These are phyloP conservation scores for Plebejus anna DNA, from an alignment of 2,888 invertebrate species.

Conservation along the genomic window DNA sequence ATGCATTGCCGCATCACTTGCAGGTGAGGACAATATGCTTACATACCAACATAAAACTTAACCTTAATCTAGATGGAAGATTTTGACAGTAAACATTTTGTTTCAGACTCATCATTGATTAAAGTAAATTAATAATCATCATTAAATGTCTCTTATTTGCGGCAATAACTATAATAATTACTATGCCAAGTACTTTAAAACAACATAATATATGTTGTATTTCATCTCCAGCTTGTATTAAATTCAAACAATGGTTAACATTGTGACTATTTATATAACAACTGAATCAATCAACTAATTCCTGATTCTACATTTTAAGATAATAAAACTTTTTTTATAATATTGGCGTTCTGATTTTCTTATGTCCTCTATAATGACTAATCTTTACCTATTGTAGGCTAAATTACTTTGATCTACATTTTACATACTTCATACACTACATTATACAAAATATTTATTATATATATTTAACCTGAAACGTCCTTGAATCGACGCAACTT, in stretches of 20 bases:
- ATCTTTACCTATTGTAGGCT: too few relatives aligned
- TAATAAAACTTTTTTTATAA: constrained; percentile 12
- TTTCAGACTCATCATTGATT: too few relatives aligned
- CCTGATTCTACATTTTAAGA: neutral
- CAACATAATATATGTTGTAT: neutral
- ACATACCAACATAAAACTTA: too few relatives aligned
- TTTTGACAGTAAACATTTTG: too few relatives aligned
- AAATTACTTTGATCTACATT: too few relatives aligned
- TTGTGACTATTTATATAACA: neutral
- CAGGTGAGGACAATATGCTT: too few relatives aligned
- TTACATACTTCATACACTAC: too few relatives aligned
- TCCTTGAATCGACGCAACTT: neutral
- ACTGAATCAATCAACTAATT: neutral
- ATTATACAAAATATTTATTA: neutral
- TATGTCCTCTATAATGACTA: neutral
- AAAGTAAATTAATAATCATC: too few relatives aligned
- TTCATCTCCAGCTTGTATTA: neutral
- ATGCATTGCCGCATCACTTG: too few relatives aligned
- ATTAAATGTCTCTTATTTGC: too few relatives aligned
- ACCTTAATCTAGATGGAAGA: too few relatives aligned
- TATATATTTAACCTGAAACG: neutral
- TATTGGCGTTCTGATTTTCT: neutral
- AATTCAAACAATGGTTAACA: too few relatives aligned
- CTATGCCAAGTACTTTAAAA: neutral
- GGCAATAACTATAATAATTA: neutral